Base-by-base conservation (phyloP, 2,797 vertebrate genomes). In the Gambusia yucatana region DNA sequence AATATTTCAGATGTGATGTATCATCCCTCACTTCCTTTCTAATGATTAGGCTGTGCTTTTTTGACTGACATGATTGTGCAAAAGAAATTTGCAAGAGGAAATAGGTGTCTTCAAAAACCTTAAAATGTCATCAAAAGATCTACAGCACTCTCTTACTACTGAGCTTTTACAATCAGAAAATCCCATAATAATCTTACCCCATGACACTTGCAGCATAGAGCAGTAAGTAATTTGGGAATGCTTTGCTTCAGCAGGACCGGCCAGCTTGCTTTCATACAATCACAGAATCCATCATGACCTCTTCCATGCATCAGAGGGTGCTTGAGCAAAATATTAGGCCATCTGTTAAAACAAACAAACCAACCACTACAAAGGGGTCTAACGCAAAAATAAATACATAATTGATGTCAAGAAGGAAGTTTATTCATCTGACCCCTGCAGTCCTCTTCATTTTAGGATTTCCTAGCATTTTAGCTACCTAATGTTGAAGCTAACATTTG, bases 21-120 rank as follows among this genome's bases (percentile, higher is more conserved):
- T 36, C 28, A 36, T 36, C 30, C 10, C 46, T 33, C 17, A 72
- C 13, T 72, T 14, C 11, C 30, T 72, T 33, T n/a, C 28, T 11
- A 48, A 48, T 8, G 39, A 52, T 52, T 52, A 52, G 22, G 22
- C 3, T 39, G 8, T 82, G 89, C 89, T 96, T 81, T 97, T 97
- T 97, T 96, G 97, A 97, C 96, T 39, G 20, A 7, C 3, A 7
- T 9, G 33, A 20, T 39, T 20, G 16, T 65, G 61, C 61, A 39
- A 39, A 8, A 65, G 7, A 65, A 9, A 39, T 16, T 36, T 39
- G 36, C 33, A 20, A 39, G 63, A 25, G 36, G 17, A 10, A 67
- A 67, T 17, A 22, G 30, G 11, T 20, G 30, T 65, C 33, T 20
- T 7, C 8, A 39, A 9, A 65, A 36, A 36, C 30, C 16, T 16